Evolutionary conservation across 2,113 vertebrate genomes (phyloP).

Genomic region (Daubentonia madagascariensis): DNA sequence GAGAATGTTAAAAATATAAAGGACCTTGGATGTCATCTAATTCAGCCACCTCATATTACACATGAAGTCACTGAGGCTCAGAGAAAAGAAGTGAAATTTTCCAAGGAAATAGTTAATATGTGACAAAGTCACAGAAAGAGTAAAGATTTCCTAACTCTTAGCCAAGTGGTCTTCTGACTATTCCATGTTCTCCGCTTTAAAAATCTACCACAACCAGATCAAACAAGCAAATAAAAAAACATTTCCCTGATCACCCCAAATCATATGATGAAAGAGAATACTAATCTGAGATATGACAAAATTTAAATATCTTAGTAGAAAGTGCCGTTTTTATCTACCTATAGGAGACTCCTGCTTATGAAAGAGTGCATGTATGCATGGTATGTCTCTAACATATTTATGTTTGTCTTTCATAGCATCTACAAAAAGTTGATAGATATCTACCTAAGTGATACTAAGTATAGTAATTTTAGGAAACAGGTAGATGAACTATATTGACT

Average conservation of each 20-base stretch:
- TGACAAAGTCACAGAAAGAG: slow-evolving; percentile 28
- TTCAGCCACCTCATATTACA: not conserved
- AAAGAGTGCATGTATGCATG: not conserved
- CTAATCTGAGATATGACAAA: not conserved
- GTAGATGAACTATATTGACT: not conserved
- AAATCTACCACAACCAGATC: not conserved
- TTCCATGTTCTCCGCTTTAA: not conserved
- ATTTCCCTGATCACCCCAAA: not conserved
- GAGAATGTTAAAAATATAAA: slow-evolving; percentile 16
- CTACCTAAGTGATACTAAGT: not conserved
- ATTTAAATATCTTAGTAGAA: slow-evolving; percentile 39
- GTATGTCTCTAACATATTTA: not conserved
- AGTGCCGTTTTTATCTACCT: not conserved
- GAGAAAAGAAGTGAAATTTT: not conserved
- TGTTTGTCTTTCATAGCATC: not conserved
- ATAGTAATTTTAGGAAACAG: not conserved
- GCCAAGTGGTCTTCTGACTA: not conserved
- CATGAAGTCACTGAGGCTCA: not conserved
- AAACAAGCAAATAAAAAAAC: not conserved
- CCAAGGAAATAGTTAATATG: slow-evolving; percentile 3
- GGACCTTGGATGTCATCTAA: not conserved
- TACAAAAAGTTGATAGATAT: not conserved
- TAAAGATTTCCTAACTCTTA: slow-evolving; percentile 16
- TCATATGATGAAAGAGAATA: slow-evolving; percentile 12
- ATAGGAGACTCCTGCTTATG: not conserved